Evolutionary conservation across 2,113 vertebrate species (phyloP).

Genomic region (Phaethornis superciliosus): DNA sequence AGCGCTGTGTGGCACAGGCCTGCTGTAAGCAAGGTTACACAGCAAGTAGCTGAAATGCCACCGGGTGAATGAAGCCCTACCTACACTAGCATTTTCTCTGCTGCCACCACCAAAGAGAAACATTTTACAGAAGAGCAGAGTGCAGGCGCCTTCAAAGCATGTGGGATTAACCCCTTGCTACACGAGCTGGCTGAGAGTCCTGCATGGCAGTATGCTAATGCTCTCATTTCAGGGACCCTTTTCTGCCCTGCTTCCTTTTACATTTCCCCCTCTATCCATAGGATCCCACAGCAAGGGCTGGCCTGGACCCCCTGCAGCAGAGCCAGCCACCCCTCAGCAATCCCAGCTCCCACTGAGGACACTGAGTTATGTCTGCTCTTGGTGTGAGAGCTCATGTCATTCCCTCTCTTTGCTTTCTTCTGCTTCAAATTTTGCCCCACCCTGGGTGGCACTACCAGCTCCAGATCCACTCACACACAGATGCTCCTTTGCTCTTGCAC

Average conservation of each 20-base stretch:
- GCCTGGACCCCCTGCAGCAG: neutral
- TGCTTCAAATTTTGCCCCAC: neutral
- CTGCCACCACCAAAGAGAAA: slow-evolving; percentile 27
- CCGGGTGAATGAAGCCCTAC: slow-evolving; percentile 34
- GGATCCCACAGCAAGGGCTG: neutral
- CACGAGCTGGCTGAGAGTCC: neutral
- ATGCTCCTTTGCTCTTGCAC: neutral
- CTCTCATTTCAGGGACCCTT: neutral
- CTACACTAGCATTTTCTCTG: slow-evolving; percentile 42
- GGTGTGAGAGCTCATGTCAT: neutral
- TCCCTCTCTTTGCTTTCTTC: neutral
- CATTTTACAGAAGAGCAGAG: neutral
- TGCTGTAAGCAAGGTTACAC: slow-evolving; percentile 64
- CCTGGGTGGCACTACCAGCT: neutral
- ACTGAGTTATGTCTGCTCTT: too few species aligned
- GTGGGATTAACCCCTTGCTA: neutral
- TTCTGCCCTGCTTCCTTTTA: neutral
- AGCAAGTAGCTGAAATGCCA: slow-evolving; percentile 54
- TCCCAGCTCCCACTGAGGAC: neutral
- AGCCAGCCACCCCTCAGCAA: neutral
- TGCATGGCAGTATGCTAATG: fast-evolving
- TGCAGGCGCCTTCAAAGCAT: neutral
- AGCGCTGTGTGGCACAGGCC: slow-evolving; percentile 56
- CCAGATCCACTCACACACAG: neutral
- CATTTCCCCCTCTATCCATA: neutral